Conservation (phyloP, 2,113 vertebrate genomes). For the Daubentonia madagascariensis region DNA sequence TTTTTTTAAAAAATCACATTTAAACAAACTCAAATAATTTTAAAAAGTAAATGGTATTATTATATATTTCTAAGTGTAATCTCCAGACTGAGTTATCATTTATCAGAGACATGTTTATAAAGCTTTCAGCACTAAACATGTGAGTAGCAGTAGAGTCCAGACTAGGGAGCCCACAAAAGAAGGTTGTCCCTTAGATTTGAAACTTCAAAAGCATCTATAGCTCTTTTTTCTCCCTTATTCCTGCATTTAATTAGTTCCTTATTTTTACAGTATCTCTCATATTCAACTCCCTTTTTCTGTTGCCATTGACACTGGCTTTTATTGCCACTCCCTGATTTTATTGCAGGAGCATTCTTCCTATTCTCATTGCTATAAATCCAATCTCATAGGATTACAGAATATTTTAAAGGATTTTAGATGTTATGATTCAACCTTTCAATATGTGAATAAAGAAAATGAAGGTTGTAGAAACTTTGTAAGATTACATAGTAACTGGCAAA, state of each 20-base stretch:
- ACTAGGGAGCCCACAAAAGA: neutral
- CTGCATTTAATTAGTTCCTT: neutral
- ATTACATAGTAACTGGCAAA: neutral
- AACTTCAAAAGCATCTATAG: neutral
- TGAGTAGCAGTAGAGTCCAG: neutral
- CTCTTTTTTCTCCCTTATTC: neutral
- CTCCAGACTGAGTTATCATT: neutral
- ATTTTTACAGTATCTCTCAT: neutral
- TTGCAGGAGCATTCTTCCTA: neutral
- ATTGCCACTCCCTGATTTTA: neutral
- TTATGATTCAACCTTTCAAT: neutral
- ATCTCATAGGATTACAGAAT: neutral
- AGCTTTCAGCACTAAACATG: neutral
- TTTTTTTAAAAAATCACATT: neutral
- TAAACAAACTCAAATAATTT: neutral
- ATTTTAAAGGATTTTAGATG: neutral
- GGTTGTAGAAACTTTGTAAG: neutral
- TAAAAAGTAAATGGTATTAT: neutral
- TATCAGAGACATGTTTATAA: neutral
- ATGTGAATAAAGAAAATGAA: neutral
- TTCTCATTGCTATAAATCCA: neutral
- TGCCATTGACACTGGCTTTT: neutral
- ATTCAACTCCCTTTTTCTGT: neutral
- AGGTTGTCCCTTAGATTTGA: neutral
- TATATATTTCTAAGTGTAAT: neutral